Conservation (phyloP, 2,113 vertebrate genomes). For the Hylia prasina region DNA sequence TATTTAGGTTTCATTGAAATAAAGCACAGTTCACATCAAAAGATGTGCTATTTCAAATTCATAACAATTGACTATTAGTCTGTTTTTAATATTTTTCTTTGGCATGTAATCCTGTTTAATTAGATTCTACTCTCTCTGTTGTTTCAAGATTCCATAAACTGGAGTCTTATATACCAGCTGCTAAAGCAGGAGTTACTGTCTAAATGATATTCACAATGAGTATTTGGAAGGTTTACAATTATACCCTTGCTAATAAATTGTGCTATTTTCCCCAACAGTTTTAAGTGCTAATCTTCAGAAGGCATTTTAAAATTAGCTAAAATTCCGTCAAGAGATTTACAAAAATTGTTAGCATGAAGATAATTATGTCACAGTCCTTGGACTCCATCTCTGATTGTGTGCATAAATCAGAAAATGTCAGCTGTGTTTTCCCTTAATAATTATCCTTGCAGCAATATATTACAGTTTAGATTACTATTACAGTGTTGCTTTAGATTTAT, state of each 20-base stretch:
- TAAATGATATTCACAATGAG: constrained; percentile 83
- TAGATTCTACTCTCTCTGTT: constrained; percentile 81
- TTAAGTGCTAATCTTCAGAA: constrained; percentile 82
- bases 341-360: constrained; percentile 83
- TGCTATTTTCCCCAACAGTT: constrained; percentile 83
- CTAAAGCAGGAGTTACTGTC: constrained; percentile 79
- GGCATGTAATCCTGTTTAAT: constrained; percentile 85
- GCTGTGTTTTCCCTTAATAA: constrained; percentile 82
- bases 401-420: constrained; percentile 83
- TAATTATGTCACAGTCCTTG: constrained; percentile 83
- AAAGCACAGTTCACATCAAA: constrained; percentile 57
- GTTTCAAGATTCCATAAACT: constrained; percentile 84
- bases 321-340: constrained; percentile 84
- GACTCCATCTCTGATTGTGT: constrained; percentile 82
- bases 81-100: constrained; percentile 85
- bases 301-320: constrained; percentile 85
- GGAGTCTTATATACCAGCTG: constrained; percentile 81
- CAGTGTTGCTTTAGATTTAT: constrained; percentile 69
- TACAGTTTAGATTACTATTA: constrained; percentile 71
- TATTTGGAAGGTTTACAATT: constrained; percentile 84
- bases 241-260: constrained; percentile 86
- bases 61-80: constrained; percentile 78
- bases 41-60: constrained; percentile 65
- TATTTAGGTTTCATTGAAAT: constrained; percentile 49
- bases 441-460: constrained; percentile 75